phyloP scores from a whole-genome alignment of 2,888 invertebrate species.

The Allophyes oxyacanthae region DNA sequence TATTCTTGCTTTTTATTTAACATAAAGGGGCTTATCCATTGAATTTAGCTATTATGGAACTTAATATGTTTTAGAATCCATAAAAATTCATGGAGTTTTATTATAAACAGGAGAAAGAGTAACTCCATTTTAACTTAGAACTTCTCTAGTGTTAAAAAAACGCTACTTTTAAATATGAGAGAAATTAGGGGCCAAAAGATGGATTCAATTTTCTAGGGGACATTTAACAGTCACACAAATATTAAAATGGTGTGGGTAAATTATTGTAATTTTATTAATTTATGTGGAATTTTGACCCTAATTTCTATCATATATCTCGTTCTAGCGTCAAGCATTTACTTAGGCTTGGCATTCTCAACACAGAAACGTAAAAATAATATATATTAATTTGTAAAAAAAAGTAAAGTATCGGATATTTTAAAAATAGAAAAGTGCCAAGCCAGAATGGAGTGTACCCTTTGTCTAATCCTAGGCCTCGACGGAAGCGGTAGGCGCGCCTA shows the following conservation, averaged over 20 bases:
- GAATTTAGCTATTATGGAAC: conserved; percentile 78
- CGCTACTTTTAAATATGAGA: conserved; percentile 26
- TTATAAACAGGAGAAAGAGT: conserved; percentile 38
- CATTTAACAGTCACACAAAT: conserved; percentile 12
- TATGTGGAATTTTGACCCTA: conserved; percentile 17
- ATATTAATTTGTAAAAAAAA: not conserved
- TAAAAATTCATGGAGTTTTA: conserved; percentile 62
- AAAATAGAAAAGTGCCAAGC: conserved; percentile 22
- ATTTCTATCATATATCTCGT: conserved; percentile 38
- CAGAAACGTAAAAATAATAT: no score
- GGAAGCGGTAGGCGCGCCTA: conserved; percentile 32
- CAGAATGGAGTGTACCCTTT: conserved; percentile 30
- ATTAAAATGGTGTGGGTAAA: conserved; percentile 38
- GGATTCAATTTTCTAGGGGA: conserved; percentile 8
- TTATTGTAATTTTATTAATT: conserved; percentile 29
- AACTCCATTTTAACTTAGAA: conserved; percentile 19
- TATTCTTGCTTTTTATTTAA: conserved; percentile 62
- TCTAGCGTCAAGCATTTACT: conserved; percentile 30
- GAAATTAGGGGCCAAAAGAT: conserved; percentile 16
- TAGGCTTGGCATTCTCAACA: conserved; percentile 26
- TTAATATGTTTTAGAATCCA: conserved; percentile 78
- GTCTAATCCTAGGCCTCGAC: conserved; percentile 18
- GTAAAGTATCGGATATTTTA: conserved; percentile 11
- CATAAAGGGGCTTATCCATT: conserved; percentile 66
- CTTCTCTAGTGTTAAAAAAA: conserved; percentile 29